Percentiles rank a stretch among this genome's conserved stretches.
These are phyloP conservation scores for Platycnemis pennipes DNA, from an alignment of 2,888 invertebrate species.

Conservation along the genomic window DNA sequence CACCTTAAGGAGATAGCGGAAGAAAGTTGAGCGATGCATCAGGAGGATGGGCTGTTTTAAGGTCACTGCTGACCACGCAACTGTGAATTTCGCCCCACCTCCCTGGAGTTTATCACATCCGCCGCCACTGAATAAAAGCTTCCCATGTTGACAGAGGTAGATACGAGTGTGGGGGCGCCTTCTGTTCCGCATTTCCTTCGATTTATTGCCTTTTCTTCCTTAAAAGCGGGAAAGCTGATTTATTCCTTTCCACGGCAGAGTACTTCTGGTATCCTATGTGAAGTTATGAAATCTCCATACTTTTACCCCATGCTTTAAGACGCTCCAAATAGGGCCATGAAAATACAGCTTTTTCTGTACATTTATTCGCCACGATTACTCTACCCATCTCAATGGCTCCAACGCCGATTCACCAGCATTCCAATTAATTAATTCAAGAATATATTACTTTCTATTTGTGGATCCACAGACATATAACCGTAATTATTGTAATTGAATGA, in stretches of 20 bases:
- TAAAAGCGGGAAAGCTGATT: background rate
- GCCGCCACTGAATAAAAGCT: background rate
- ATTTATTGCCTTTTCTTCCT: background rate
- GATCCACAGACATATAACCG: no score
- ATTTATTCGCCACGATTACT: no score
- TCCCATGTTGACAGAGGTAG: background rate
- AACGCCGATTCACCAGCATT: no score
- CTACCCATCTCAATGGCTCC: no score
- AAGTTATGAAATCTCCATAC: background rate
- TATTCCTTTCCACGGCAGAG: background rate
- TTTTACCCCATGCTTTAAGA: background rate
- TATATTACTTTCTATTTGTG: no score
- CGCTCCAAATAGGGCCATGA: background rate
- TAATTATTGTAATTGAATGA: no score
- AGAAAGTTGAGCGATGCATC: background rate
- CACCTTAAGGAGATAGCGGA: background rate
- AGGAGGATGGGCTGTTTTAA: background rate
- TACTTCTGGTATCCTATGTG: background rate
- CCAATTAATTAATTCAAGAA: no score
- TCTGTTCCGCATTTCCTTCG: background rate
- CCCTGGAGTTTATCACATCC: background rate
- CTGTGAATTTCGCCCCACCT: background rate
- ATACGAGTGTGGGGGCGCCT: background rate
- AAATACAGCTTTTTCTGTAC: no score
- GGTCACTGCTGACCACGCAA: background rate